Conservation (phyloP, 2,888 invertebrate genomes). For the Parnassius apollo region DNA sequence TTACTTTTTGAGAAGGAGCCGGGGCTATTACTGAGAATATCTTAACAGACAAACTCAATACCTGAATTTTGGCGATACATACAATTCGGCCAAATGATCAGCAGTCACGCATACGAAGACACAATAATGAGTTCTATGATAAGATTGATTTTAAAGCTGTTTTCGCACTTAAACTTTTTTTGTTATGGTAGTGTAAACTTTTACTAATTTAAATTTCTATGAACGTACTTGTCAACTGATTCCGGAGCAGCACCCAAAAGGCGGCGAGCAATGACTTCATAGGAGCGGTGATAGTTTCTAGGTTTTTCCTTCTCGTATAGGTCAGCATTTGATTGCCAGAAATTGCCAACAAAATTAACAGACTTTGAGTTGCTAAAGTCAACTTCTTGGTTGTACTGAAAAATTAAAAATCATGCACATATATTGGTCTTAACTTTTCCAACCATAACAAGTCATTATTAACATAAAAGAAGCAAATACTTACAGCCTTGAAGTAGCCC, state of each 20-base stretch:
- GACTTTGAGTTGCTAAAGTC: constrained; percentile 64
- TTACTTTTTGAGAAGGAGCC: too few relatives aligned
- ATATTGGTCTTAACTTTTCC: background rate
- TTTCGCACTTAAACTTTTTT: too few relatives aligned
- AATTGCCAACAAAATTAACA: constrained; percentile 68
- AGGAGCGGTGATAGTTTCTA: constrained; percentile 73
- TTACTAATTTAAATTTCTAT: background rate
- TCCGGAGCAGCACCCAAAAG: constrained; percentile 46
- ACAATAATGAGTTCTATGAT: too few relatives aligned
- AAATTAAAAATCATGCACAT: constrained; percentile 25
- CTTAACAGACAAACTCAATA: too few relatives aligned
- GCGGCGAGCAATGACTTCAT: constrained; percentile 79
- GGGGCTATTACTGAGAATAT: too few relatives aligned
- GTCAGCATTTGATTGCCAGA: constrained; percentile 79
- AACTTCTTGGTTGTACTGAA: constrained; percentile 59
- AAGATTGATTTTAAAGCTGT: too few relatives aligned
- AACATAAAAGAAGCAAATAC: constrained; percentile 43
- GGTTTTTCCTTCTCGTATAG: constrained; percentile 53
- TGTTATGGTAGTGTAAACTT: too few relatives aligned
- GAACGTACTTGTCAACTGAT: constrained; percentile 35
- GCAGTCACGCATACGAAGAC: too few relatives aligned
- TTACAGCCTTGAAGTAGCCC: constrained; percentile 82
- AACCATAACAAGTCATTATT: background rate
- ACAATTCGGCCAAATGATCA: too few relatives aligned
- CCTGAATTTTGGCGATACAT: too few relatives aligned